Conservation (phyloP, 1,140 invertebrate genomes). For the Meteorus sp. region DNA sequence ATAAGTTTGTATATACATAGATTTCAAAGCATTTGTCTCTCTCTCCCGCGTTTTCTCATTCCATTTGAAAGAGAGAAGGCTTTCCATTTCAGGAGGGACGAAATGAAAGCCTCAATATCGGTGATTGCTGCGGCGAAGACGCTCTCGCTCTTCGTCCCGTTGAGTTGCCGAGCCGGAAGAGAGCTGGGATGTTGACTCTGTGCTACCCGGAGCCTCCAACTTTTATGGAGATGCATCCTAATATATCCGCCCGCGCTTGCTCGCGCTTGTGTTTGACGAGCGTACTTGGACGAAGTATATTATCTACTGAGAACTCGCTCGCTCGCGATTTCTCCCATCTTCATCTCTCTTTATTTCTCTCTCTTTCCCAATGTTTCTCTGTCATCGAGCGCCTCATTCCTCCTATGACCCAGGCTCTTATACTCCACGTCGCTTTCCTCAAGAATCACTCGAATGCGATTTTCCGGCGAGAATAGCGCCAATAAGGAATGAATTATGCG, state of each 20-base stretch:
- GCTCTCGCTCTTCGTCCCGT: conserved; percentile 38
- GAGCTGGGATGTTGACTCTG: conserved; percentile 54
- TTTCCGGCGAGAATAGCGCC: conserved; percentile 37
- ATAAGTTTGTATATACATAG: neutral
- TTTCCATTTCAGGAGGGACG: conserved; percentile 36
- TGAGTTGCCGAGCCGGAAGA: conserved; percentile 38
- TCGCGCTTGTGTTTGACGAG: conserved; percentile 60
- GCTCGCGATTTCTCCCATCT: conserved; percentile 26
- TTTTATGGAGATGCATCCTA: conserved; percentile 61
- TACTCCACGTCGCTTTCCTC: conserved; percentile 23
- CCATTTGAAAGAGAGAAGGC: neutral
- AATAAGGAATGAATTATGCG: conserved; percentile 33
- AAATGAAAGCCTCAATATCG: conserved; percentile 61
- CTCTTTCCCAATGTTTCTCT: conserved; percentile 1
- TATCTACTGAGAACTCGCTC: conserved; percentile 48
- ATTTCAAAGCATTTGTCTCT: neutral
- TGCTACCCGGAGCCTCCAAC: conserved; percentile 46
- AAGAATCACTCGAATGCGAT: conserved; percentile 51
- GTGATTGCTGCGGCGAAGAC: conserved; percentile 58
- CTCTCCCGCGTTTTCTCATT: neutral
- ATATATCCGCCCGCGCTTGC: conserved; percentile 58
- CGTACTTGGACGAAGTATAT: conserved; percentile 58
- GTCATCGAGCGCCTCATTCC: conserved; percentile 4
- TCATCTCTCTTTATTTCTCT: conserved; percentile 24
- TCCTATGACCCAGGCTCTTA: neutral